Evolutionary conservation across 2,113 vertebrate species (phyloP).

Genomic region (Mobula hypostoma): DNA sequence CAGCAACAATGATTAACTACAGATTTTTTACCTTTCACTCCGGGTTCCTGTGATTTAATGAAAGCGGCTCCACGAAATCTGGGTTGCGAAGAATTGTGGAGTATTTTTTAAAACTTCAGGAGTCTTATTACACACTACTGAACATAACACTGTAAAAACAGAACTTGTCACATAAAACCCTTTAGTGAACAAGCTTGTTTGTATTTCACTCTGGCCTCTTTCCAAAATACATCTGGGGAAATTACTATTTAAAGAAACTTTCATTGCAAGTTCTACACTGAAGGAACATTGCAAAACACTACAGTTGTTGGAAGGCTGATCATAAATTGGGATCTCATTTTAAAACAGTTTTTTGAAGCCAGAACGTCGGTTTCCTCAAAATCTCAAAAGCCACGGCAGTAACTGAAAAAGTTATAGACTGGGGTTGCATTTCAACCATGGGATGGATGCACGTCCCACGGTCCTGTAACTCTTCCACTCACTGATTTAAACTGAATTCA

Average conservation of each 20-base stretch:
- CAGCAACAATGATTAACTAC: background rate
- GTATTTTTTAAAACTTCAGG: background rate
- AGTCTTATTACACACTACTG: constrained; percentile 9
- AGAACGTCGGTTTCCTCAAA: background rate
- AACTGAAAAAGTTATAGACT: background rate
- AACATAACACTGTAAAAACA: background rate
- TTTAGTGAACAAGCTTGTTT: constrained; percentile 14
- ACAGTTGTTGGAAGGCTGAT: no score
- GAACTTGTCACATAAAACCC: background rate
- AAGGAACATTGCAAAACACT: background rate
- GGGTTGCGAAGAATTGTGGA: background rate
- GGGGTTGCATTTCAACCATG: background rate
- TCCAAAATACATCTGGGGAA: background rate
- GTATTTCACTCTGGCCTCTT: background rate
- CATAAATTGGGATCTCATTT: no score
- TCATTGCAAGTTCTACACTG: background rate
- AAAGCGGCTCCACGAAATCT: background rate
- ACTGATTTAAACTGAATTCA: background rate
- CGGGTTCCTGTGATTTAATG: background rate
- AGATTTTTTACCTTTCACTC: background rate
- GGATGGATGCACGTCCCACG: no score
- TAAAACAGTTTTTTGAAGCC: no score
- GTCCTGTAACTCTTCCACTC: no score
- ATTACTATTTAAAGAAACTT: background rate
- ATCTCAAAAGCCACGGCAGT: background rate